Conservation (phyloP, 2,797 vertebrate species). For the Myotis planiceps region DNA sequence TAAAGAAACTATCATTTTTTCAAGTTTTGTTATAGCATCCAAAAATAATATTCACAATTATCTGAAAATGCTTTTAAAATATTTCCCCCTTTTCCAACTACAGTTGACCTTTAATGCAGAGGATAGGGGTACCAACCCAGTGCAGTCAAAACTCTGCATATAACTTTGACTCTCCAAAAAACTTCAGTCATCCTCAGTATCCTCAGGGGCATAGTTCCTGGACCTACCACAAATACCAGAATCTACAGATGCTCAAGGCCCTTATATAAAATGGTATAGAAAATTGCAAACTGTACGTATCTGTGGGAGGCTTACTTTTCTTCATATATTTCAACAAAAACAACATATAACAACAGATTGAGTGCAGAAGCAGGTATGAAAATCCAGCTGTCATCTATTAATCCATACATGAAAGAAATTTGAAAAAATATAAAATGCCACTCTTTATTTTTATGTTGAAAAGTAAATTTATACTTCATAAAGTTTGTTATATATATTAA, state of each 20-base stretch:
- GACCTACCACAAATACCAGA: background rate
- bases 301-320: background rate
- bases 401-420: background rate
- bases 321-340: background rate
- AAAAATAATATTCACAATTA: slow-evolving; percentile 17
- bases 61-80: slow-evolving; percentile 1
- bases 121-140: background rate
- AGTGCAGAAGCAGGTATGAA: background rate
- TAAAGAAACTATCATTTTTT: slow-evolving; percentile 20
- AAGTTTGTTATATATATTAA: background rate
- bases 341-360: background rate
- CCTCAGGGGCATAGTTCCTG: background rate
- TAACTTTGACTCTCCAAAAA: background rate
- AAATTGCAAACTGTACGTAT: background rate
- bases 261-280: background rate
- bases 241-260: background rate
- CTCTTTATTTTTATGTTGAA: slow-evolving; percentile 17
- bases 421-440: background rate
- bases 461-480: background rate
- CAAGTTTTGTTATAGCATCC: background rate
- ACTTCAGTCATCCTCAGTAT: background rate
- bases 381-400: background rate
- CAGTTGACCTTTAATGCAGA: background rate
- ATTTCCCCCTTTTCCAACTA: background rate
- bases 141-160: background rate